Percentiles rank a stretch among this genome's conserved stretches.
phyloP scores from a whole-genome alignment of 2,888 invertebrate species.

The Cinara cedri region DNA sequence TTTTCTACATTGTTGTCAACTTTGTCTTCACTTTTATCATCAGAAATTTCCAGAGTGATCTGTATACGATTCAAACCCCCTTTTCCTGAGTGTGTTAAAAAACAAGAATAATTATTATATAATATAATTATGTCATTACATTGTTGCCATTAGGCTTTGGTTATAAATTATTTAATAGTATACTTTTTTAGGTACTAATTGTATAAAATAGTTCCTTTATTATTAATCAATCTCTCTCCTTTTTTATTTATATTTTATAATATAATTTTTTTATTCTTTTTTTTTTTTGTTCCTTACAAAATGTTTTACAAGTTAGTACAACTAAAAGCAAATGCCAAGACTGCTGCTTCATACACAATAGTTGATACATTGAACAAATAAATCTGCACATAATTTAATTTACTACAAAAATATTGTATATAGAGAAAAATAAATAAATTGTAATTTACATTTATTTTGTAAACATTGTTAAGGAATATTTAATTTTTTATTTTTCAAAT shows the following conservation, averaged over 20 bases:
- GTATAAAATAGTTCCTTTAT: slow-evolving; percentile 51
- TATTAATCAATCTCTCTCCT: slow-evolving; percentile 35
- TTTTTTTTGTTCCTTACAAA: slow-evolving; percentile 40
- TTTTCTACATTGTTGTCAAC: too few species aligned
- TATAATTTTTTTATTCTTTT: slow-evolving; percentile 3
- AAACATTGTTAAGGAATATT: slow-evolving; percentile 48
- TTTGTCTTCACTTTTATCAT: too few species aligned
- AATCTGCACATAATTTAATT: slow-evolving; percentile 44
- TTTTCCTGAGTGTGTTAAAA: too few species aligned
- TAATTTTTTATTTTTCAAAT: slow-evolving; percentile 47
- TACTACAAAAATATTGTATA: slow-evolving; percentile 42
- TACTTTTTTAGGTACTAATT: slow-evolving; percentile 31
- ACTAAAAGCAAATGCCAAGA: slow-evolving; percentile 53
- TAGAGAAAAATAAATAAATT: slow-evolving; percentile 22
- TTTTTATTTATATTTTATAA: slow-evolving; percentile 41
- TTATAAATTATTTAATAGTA: slow-evolving; percentile 27
- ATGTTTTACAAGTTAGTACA: slow-evolving; percentile 52
- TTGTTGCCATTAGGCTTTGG: slow-evolving; percentile 14
- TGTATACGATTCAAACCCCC: too few species aligned
- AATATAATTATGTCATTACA: slow-evolving; percentile 15
- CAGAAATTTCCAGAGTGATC: too few species aligned
- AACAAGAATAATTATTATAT: background rate
- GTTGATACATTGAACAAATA: slow-evolving; percentile 33
- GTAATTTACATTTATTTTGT: slow-evolving; percentile 50
- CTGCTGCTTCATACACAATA: slow-evolving; percentile 55